Conservation (phyloP, 2,888 invertebrate species). For the Bombylius major region DNA sequence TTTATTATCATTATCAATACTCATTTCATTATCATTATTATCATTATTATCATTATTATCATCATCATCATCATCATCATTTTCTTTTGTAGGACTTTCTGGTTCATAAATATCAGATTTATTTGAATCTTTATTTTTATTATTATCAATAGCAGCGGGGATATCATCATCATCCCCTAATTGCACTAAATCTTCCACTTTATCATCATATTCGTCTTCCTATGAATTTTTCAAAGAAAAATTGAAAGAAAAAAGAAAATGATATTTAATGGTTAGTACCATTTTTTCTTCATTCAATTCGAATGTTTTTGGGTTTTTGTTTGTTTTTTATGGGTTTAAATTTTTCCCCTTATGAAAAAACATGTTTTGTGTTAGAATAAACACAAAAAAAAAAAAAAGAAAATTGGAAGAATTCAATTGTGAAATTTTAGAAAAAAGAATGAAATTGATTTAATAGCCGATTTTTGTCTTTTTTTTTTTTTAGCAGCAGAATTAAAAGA, state of each 20-base stretch:
- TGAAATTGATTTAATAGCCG: too few species aligned
- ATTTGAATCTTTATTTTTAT: background rate
- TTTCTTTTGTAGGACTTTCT: conserved; percentile 4
- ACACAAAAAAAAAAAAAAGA: too few species aligned
- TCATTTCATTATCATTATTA: conserved; percentile 18
- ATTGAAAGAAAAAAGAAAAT: conserved; percentile 34
- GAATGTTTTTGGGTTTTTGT: background rate
- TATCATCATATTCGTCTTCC: conserved; percentile 36
- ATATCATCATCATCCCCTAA: conserved; percentile 34
- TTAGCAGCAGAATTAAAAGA: too few species aligned
- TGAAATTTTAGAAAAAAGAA: too few species aligned
- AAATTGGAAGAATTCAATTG: too few species aligned
- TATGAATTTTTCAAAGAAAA: conserved; percentile 31
- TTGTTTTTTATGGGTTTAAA: background rate
- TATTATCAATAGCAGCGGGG: conserved; percentile 29
- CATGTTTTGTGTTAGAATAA: too few species aligned
- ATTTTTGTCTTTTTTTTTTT: too few species aligned
- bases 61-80: conserved; percentile 13
- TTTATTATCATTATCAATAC: conserved; percentile 14
- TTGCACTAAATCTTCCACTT: conserved; percentile 37
- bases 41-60: conserved; percentile 15
- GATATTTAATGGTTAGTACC: conserved; percentile 42
- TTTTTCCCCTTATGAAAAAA: too few species aligned
- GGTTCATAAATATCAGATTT: background rate
- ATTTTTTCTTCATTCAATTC: conserved; percentile 17